These are phyloP conservation scores for Cygnus buccinator DNA, from an alignment of 2,113 vertebrate species.

Conservation along the genomic window DNA sequence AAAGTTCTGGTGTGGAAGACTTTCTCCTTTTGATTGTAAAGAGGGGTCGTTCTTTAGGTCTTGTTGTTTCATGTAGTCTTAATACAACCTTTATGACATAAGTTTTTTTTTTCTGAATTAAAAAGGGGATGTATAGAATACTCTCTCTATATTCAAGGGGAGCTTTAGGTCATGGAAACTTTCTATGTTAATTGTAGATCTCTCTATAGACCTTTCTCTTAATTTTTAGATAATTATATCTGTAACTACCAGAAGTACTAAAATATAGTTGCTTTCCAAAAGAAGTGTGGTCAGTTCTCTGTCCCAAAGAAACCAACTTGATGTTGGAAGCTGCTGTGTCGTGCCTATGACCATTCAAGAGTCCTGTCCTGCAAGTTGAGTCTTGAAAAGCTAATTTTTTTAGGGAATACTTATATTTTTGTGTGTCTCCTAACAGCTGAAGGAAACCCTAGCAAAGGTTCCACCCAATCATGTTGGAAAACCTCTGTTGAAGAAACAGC, in stretches of 20 bases:
- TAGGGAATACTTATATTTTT: not conserved
- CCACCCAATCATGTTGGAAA: slow-evolving; percentile 89
- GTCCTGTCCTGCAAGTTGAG: not conserved
- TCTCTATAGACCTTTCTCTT: not conserved
- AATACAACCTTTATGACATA: not conserved
- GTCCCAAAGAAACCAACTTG: not conserved
- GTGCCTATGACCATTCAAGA: not conserved
- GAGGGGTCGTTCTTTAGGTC: not conserved
- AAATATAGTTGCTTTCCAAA: not conserved
- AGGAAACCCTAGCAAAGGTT: slow-evolving; percentile 92
- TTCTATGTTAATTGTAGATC: not conserved
- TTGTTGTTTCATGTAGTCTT: not conserved
- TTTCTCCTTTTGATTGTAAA: not conserved
- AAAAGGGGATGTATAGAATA: not conserved
- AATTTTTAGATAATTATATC: not conserved
- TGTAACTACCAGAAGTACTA: not conserved
- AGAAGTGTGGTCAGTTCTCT: not conserved
- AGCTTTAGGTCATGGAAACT: not conserved
- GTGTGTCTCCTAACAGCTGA: slow-evolving; percentile 82
- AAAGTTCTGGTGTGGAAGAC: not conserved
- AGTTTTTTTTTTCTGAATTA: not conserved
- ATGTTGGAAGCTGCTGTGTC: not conserved
- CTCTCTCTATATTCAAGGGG: not conserved
- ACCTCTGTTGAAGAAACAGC: slow-evolving; percentile 88
- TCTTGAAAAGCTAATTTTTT: not conserved